phyloP scores from a whole-genome alignment of 2,113 vertebrate genomes.

The Alethe castanea region DNA sequence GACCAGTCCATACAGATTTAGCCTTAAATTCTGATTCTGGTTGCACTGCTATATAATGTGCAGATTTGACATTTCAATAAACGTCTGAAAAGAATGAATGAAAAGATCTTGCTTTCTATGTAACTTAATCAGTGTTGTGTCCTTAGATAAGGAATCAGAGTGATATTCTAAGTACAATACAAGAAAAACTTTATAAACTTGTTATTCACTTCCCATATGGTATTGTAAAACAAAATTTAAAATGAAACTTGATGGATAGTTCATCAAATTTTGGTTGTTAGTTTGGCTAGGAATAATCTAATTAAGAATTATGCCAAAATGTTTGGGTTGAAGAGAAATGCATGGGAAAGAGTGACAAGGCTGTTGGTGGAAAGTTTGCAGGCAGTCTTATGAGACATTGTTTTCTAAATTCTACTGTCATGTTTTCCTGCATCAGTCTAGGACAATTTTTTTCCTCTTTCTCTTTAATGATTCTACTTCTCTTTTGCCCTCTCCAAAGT shows the following conservation, averaged over 20 bases:
- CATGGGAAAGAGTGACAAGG: neutral
- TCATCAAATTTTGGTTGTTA: neutral
- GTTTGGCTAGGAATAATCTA: neutral
- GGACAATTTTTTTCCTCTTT: neutral
- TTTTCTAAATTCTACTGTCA: neutral
- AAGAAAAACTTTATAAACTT: neutral
- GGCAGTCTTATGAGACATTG: neutral
- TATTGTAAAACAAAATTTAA: neutral
- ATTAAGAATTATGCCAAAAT: neutral
- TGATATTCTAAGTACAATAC: neutral
- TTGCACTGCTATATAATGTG: neutral
- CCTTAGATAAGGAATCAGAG: neutral
- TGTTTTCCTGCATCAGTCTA: neutral
- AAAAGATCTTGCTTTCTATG: neutral
- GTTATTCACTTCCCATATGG: neutral
- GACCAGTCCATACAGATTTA: neutral
- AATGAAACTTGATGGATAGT: neutral
- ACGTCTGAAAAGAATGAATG: neutral
- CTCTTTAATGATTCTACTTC: neutral
- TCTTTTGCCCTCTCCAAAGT: neutral
- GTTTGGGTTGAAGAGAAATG: fast-evolving
- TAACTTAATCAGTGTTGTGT: neutral
- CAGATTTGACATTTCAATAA: neutral
- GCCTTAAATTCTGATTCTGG: neutral
- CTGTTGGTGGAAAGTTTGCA: neutral